These are phyloP conservation scores for Hirtodrosophila trivittata DNA, from an alignment of 2,888 invertebrate species.

Conservation along the genomic window DNA sequence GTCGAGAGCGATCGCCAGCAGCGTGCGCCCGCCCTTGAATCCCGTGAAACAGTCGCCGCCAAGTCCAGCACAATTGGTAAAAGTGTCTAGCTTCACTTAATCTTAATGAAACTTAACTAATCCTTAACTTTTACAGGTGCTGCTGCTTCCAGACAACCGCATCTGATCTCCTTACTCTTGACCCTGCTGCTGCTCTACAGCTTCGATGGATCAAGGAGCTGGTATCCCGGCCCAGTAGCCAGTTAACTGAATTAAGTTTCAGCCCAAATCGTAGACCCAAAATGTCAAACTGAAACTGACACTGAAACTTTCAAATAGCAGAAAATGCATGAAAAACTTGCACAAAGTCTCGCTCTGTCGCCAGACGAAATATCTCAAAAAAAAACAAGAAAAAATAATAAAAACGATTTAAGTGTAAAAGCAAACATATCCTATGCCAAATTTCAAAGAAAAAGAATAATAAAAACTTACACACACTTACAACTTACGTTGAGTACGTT, in stretches of 20 bases:
- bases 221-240: conserved; percentile 39
- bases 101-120: not conserved
- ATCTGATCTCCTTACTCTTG: conserved; percentile 48
- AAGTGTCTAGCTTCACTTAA: too few relatives aligned
- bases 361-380: conserved; percentile 9
- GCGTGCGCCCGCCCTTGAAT: conserved; percentile 90
- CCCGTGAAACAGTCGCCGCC: conserved; percentile 88
- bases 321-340: conserved; percentile 14
- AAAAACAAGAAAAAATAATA: conserved; percentile 16
- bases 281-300: conserved; percentile 9
- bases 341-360: conserved; percentile 2
- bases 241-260: conserved; percentile 56
- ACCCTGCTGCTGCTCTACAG: conserved; percentile 54
- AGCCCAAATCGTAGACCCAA: not conserved
- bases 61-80: conserved; percentile 89
- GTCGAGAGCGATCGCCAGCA: conserved; percentile 91
- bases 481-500: not conserved
- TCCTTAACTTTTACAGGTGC: conserved; percentile 32
- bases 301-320: conserved; percentile 21
- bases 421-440: conserved; percentile 80
- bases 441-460: conserved; percentile 65
- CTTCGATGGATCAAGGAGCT: conserved; percentile 36
- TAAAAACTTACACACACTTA: not conserved
- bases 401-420: conserved; percentile 44
- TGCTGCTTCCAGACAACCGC: conserved; percentile 50